A percentile compares a stretch with the other conserved stretches of the same genome.
phyloP scores from a whole-genome alignment of 2,888 invertebrate species.

The Smittia aterrima region DNA sequence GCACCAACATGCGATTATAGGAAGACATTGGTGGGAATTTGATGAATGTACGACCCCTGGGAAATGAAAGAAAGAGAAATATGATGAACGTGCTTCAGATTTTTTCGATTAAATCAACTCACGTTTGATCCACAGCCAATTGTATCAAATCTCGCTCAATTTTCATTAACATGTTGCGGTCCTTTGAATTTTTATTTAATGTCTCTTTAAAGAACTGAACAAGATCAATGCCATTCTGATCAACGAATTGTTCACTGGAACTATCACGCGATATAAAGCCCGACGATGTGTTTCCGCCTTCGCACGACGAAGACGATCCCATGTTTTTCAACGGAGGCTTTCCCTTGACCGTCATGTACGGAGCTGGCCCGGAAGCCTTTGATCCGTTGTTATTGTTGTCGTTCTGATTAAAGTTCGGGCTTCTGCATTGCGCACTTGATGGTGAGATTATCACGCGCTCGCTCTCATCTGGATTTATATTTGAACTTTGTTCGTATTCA shows the following conservation, averaged over 20 bases:
- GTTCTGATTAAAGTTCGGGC: conserved; percentile 39
- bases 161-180: conserved; percentile 77
- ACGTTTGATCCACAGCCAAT: conserved; percentile 80
- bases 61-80: conserved; percentile 17
- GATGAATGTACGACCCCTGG: conserved; percentile 66
- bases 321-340: conserved; percentile 54
- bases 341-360: conserved; percentile 43
- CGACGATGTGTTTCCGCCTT: conserved; percentile 57
- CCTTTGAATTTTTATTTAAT: conserved; percentile 85
- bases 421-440: conserved; percentile 27
- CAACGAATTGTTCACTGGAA: conserved; percentile 71
- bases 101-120: too few relatives aligned
- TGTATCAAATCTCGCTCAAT: conserved; percentile 84
- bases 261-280: conserved; percentile 66
- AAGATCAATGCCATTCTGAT: conserved; percentile 74
- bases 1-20: conserved; percentile 94
- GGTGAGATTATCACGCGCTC: conserved; percentile 41
- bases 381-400: conserved; percentile 32
- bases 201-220: conserved; percentile 87
- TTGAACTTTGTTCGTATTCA: neutral
- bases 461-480: conserved; percentile 5
- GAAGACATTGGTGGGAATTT: conserved; percentile 92
- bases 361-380: neutral
- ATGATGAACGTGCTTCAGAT: too few relatives aligned
- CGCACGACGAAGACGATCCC: conserved; percentile 54